phyloP scores from a whole-genome alignment of 1,140 invertebrate species.

The Sinella curviseta region DNA sequence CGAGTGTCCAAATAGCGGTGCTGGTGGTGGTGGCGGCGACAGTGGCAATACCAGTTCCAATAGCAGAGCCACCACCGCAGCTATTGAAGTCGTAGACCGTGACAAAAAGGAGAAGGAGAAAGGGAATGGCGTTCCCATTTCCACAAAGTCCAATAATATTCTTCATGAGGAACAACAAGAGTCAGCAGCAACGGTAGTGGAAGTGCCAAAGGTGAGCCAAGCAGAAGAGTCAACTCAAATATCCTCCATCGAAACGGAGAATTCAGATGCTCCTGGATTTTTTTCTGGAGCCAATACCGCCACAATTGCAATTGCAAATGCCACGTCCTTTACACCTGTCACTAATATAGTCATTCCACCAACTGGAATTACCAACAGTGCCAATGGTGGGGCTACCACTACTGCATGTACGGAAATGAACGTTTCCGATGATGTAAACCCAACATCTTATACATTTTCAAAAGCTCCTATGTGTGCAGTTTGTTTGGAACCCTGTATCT shows the following conservation, averaged over 20 bases:
- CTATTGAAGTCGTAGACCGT: no score
- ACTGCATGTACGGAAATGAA: not conserved
- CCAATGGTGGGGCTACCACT: not conserved
- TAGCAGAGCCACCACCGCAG: not conserved
- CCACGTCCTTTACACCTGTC: not conserved
- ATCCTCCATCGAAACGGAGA: not conserved
- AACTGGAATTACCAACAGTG: no score
- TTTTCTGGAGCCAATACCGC: not conserved
- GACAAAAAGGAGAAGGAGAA: not conserved
- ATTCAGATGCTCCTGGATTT: no score
- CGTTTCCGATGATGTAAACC: not conserved
- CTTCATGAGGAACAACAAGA: not conserved
- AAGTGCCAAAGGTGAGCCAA: not conserved
- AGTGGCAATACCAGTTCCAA: no score
- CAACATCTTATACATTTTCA: not conserved
- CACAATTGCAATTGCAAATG: not conserved
- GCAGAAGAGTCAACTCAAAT: not conserved
- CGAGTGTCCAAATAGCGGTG: not conserved
- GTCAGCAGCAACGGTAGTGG: not conserved
- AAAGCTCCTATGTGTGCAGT: not conserved
- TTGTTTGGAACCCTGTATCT: conserved; percentile 1
- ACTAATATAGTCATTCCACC: not conserved
- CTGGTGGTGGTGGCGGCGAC: no score
- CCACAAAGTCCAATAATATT: not conserved
- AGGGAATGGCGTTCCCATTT: not conserved